Percentiles rank a stretch among this genome's conserved stretches.
phyloP scores from a whole-genome alignment of 2,888 invertebrate genomes.

The Lamellibrachia columna region DNA sequence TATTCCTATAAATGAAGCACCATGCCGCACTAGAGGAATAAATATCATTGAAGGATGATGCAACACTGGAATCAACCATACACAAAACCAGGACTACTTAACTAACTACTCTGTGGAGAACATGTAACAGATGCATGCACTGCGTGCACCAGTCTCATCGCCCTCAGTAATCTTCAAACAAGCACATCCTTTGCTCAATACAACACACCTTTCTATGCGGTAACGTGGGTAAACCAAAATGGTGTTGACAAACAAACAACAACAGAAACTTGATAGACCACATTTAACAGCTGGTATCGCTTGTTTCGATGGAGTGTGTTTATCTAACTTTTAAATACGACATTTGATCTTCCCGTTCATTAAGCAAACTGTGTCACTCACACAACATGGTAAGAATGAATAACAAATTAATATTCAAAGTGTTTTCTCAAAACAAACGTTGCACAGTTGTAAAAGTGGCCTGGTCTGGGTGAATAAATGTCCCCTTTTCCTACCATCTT shows the following conservation, averaged over 20 bases:
- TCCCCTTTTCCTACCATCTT: neutral
- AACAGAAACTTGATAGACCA: constrained; percentile 11
- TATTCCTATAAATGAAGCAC: too few relatives aligned
- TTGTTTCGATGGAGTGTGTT: neutral
- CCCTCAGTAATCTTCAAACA: neutral
- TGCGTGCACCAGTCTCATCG: neutral
- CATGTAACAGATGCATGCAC: neutral
- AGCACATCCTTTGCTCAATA: neutral
- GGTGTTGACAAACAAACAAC: neutral
- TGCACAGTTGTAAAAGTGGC: neutral
- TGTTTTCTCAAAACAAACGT: neutral
- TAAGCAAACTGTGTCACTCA: neutral
- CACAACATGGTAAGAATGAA: neutral
- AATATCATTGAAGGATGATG: neutral
- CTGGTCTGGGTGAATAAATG: neutral
- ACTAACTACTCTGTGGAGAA: neutral
- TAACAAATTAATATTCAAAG: neutral
- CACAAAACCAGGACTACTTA: neutral
- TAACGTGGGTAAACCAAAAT: neutral
- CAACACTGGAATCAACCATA: neutral
- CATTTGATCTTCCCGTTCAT: neutral
- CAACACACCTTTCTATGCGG: neutral
- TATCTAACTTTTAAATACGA: neutral
- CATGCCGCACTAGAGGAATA: neutral
- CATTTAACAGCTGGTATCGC: neutral